Evolutionary conservation across 1,140 invertebrate species (phyloP).

Genomic region (Neodiprion pinetum): DNA sequence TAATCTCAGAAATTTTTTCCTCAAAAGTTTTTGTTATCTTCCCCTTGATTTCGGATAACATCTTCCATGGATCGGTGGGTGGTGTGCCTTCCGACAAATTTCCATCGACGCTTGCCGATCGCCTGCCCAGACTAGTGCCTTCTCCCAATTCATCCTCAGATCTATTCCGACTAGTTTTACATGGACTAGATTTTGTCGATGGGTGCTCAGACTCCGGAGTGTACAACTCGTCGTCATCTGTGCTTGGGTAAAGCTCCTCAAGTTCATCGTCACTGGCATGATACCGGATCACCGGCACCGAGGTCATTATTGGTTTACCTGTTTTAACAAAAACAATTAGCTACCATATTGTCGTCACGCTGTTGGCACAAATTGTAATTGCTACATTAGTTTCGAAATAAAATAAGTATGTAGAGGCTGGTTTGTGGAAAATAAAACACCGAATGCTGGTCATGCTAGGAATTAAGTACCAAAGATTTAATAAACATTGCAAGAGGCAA

Average conservation of each 20-base stretch:
- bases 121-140: conserved; percentile 46
- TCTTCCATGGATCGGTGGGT: conserved; percentile 64
- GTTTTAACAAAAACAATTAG: conserved; percentile 38
- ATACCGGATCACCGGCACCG: conserved; percentile 71
- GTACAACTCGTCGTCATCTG: conserved; percentile 66
- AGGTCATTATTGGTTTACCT: conserved; percentile 73
- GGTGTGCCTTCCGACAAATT: conserved; percentile 57
- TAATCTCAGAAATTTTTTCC: conserved; percentile 69
- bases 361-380: neutral
- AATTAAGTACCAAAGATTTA: neutral
- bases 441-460: neutral
- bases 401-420: neutral
- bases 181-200: conserved; percentile 42
- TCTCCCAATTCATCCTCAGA: conserved; percentile 40
- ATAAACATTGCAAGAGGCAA: conserved; percentile 3
- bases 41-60: conserved; percentile 64
- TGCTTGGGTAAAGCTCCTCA: conserved; percentile 69
- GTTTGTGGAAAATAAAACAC: neutral
- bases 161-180: conserved; percentile 41
- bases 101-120: conserved; percentile 58
- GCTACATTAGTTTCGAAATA: conserved; percentile 21
- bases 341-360: neutral
- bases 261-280: conserved; percentile 75
- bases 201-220: conserved; percentile 59
- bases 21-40: conserved; percentile 73